phyloP scores from a whole-genome alignment of 2,888 invertebrate species.

The Melinopterus prodromus region DNA sequence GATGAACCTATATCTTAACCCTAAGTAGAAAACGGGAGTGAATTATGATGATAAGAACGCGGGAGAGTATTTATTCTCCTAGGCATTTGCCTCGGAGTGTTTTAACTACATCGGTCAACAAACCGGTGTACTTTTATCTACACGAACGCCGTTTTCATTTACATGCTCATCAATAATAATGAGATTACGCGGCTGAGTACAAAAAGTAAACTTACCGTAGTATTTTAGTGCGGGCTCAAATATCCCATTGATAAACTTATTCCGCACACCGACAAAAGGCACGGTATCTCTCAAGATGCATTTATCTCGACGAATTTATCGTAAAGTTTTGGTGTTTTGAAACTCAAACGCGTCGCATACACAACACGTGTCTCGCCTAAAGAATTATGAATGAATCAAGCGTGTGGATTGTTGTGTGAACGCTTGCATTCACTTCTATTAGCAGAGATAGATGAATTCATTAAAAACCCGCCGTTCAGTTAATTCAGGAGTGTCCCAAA shows the following conservation, averaged over 20 bases:
- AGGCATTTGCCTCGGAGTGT: neutral
- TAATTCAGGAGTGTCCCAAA: constrained; percentile 4
- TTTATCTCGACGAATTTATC: neutral
- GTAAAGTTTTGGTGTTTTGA: constrained; percentile 4
- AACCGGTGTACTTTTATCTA: neutral
- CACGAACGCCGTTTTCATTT: neutral
- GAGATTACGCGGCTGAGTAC: neutral
- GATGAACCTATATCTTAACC: too few species aligned
- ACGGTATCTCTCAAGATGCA: neutral
- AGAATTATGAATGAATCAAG: neutral
- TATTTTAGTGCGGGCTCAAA: neutral
- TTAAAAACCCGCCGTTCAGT: constrained; percentile 4
- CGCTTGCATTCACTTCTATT: neutral
- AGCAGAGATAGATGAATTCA: constrained; percentile 4
- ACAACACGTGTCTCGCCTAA: neutral
- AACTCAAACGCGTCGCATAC: neutral
- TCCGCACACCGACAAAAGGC: neutral
- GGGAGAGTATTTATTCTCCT: too few species aligned
- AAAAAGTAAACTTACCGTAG: constrained; percentile 4
- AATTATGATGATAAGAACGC: neutral
- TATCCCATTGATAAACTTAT: neutral
- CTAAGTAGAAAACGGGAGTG: neutral
- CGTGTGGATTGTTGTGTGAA: neutral
- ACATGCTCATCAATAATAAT: neutral
- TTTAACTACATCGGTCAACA: neutral